Base-by-base conservation (phyloP, 1,140 invertebrate genomes). In the Hyphantria cunea region DNA sequence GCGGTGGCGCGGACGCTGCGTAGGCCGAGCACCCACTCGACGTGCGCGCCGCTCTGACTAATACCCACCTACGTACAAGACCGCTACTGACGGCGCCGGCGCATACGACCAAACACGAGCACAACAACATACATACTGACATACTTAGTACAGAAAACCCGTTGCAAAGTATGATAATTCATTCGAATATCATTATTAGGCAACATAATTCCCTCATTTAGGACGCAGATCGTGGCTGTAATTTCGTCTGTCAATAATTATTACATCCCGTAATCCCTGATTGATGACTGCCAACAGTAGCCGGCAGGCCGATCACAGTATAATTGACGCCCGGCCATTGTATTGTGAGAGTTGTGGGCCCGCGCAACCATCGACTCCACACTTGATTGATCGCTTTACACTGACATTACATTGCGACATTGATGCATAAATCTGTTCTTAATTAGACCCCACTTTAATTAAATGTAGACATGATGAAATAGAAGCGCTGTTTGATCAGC, bases 231-330 rank as follows among this genome's bases (percentile, higher is more conserved):
- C 45, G 42, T 51, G 68, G 51, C 76, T 65, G 70, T 82, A 79
- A 82, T 79, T 81, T 70, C 70, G 51, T 64, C 80, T 82, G 84
- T 87, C 83, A 86, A 82, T 87, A 86, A 84, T 87, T 82, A 86
- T 87, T 85, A 89, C 74, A 42, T 44, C 53, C 70, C 65, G 74
- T 85, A 83, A 85, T 83, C 74, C 70, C 63, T 84, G 84, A 86
- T 86, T 86, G 82, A 86, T 86, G 80, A 78, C 69, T 58, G 79
- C 70, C 72, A 81, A 84, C 83, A 80, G 83, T 81, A 86, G 83
- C 80, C 61, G 64, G 60, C 54, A 50, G 42, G 49, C 47, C 62
- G 59, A 67, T 66, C 64, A 54, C 34, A 67, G 47, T 68, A 67
- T 85, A 84, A 86, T 82, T 80, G 82, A 85, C 64, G 75, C 58